Evolutionary conservation across 2,113 vertebrate genomes (phyloP).

Genomic region (Halichoeres trimaculatus): DNA sequence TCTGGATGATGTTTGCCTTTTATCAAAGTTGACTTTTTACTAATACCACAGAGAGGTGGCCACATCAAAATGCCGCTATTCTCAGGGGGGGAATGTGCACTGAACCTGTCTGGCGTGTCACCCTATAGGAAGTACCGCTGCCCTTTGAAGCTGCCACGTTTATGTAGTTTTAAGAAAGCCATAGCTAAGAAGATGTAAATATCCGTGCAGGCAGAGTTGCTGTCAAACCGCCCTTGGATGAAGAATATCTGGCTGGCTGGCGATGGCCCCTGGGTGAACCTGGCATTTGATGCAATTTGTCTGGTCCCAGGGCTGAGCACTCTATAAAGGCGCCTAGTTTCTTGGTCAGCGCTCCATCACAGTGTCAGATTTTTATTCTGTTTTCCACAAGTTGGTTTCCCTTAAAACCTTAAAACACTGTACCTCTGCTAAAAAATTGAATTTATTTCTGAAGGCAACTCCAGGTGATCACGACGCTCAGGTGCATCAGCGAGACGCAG

Average conservation of each 20-base stretch:
- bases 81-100: slow-evolving; percentile 64
- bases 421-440: background rate
- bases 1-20: slow-evolving; percentile 63
- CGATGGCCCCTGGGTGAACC: slow-evolving; percentile 63
- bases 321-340: slow-evolving; percentile 35
- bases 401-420: background rate
- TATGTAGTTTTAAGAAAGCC: slow-evolving; percentile 37
- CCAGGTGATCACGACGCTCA: slow-evolving; percentile 10
- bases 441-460: background rate
- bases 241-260: slow-evolving; percentile 66
- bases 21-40: slow-evolving; percentile 79
- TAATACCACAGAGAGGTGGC: slow-evolving; percentile 58
- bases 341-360: slow-evolving; percentile 31
- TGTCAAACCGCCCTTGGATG: slow-evolving; percentile 64
- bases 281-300: slow-evolving; percentile 76
- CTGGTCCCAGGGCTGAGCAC: slow-evolving; percentile 52
- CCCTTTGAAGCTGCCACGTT: slow-evolving; percentile 58
- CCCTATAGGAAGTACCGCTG: slow-evolving; percentile 41
- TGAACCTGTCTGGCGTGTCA: slow-evolving; percentile 63
- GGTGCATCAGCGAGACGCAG: background rate
- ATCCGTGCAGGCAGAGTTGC: slow-evolving; percentile 42
- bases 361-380: slow-evolving; percentile 23
- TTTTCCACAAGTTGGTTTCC: slow-evolving; percentile 11
- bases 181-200: slow-evolving; percentile 58
- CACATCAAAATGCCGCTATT: slow-evolving; percentile 70